These are phyloP conservation scores for Ciona savignyi DNA, from an alignment of 23 tunicate species.

Conservation along the genomic window DNA sequence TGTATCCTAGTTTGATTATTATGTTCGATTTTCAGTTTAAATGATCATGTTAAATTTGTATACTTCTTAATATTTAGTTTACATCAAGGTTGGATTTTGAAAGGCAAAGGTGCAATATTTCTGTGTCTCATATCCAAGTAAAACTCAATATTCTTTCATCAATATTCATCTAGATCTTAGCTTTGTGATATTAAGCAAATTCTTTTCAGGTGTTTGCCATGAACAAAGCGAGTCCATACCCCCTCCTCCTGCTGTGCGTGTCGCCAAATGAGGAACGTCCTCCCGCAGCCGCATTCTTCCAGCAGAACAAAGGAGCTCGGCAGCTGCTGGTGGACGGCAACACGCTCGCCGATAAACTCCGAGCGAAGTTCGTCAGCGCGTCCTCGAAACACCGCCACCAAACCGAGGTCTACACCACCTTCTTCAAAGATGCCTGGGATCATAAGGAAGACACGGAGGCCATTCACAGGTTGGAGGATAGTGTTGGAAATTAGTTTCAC, in stretches of 20 bases:
- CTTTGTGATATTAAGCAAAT: too few species aligned
- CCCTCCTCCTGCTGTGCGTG: conserved; percentile 70
- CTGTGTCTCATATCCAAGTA: too few species aligned
- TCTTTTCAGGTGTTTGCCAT: conserved; percentile 82
- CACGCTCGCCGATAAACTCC: conserved; percentile 59
- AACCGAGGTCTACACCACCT: conserved; percentile 80
- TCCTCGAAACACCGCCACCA: conserved; percentile 60
- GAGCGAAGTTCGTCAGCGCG: conserved; percentile 65
- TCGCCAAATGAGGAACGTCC: conserved; percentile 54
- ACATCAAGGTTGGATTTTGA: too few species aligned
- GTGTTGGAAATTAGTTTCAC: too few species aligned
- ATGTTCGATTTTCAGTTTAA: too few species aligned
- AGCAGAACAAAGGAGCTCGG: conserved; percentile 41
- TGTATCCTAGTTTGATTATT: too few species aligned
- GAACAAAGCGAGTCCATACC: conserved; percentile 75
- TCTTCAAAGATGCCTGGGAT: conserved; percentile 93
- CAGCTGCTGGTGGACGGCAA: conserved; percentile 66
- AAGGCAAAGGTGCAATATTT: too few species aligned
- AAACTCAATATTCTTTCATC: too few species aligned
- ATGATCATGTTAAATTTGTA: too few species aligned
- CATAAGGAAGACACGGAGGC: conserved; percentile 84
- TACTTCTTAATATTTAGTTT: too few species aligned
- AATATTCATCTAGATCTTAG: too few species aligned
- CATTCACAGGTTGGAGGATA: conserved; percentile 50
- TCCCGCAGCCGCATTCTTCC: conserved; percentile 57